Evolutionary conservation across 2,888 invertebrate genomes (phyloP).

Genomic region (Nemoura dubitans): DNA sequence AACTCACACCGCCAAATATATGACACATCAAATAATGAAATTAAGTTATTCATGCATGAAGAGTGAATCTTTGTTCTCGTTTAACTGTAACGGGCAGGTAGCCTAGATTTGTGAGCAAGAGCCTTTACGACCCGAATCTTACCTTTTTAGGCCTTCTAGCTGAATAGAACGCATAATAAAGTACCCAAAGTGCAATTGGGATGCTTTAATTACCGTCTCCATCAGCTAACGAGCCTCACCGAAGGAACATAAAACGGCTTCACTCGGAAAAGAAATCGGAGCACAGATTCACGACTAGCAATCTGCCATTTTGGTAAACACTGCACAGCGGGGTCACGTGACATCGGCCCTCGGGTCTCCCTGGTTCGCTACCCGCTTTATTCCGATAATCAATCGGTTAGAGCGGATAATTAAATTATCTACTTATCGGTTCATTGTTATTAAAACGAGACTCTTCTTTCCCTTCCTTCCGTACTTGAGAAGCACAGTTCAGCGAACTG

Average conservation of each 20-base stretch:
- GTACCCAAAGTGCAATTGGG: conserved; percentile 33
- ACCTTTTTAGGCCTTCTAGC: conserved; percentile 15
- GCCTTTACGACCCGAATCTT: conserved; percentile 8
- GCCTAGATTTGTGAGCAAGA: not conserved
- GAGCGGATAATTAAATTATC: not conserved
- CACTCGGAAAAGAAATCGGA: not conserved
- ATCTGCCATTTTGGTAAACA: conserved; percentile 50
- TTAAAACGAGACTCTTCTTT: not conserved
- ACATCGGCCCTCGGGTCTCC: conserved; percentile 19
- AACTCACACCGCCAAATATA: not conserved
- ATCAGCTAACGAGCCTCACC: conserved; percentile 10
- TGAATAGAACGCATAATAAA: conserved; percentile 1
- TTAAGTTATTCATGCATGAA: conserved; percentile 43
- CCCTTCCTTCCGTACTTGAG: not conserved
- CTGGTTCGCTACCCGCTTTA: not conserved
- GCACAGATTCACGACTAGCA: not conserved
- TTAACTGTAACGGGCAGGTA: conserved; percentile 44
- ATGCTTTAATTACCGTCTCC: conserved; percentile 30
- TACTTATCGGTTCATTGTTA: not conserved
- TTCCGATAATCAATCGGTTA: not conserved
- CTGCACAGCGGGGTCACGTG: conserved; percentile 46
- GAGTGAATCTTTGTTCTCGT: conserved; percentile 47
- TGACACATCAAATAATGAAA: not conserved
- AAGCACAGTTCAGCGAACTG: not conserved
- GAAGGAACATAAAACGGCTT: not conserved